Base-by-base conservation (phyloP, 2,113 vertebrate species). In the Poeciliopsis occidentalis region DNA sequence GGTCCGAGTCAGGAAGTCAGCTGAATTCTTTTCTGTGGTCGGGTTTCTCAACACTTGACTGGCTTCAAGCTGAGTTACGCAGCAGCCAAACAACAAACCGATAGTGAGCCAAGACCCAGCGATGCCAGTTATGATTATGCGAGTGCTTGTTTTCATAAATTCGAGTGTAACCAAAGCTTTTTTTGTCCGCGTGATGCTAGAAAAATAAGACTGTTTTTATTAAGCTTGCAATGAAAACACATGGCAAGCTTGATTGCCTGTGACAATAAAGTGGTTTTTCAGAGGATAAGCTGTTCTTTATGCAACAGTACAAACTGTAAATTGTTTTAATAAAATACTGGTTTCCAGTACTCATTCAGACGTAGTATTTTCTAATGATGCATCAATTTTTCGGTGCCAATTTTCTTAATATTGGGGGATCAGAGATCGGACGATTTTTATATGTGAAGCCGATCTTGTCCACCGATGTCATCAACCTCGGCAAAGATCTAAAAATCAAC, bases 1-100 rank as follows among this genome's bases (percentile, higher is more conserved):
- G 70, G 39, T 67, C 75, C 39, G 51, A 57, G 73, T 63, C 76
- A 68, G 78, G 72, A 79, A 71, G 76, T 68, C 69, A 4, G 67
- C 67, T 32, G 79, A 63, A 67, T 75, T 87, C 57, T 63, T 72
- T 2, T 1, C 77, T 41, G 32, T 11, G 75, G 74, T 51, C 0
- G 7, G 65, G 39, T 29, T 63, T 75, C 47, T 76, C 7, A 7
- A 44, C 63, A 76, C 39, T 82, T 3, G 8, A 62, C 60, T 66
- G 76, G 32, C 3, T 71, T 39, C 22, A 69, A 57, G 22, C 30
- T 1, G 47, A 63, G 47, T 39, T 60, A n/a, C 34, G 26, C 54
- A 51, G 69, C 64, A 4, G 29, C 15, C 51, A 37, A 82, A 64
- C 31, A 22, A 60, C n/a, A 63, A 74, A 31, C 11, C 8, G 66